Base-by-base conservation (phyloP, 2,113 vertebrate species). In the Petrocephalus zakoni region DNA sequence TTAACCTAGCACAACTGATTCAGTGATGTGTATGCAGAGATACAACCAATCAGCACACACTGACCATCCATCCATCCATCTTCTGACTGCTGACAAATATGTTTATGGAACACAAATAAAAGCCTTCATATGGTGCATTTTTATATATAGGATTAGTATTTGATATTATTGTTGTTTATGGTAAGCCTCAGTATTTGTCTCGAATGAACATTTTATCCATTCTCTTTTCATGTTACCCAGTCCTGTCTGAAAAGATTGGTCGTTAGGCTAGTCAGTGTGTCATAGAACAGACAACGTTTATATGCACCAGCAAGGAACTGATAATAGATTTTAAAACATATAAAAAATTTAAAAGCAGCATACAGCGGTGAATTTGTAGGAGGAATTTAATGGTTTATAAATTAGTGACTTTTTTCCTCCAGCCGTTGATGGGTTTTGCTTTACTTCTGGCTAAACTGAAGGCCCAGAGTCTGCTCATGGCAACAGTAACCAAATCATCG, bases 401-500 rank as follows among this genome's bases (percentile, higher is more conserved):
- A 56, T 25, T 47, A 56, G 22, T 37, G 19, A 21, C 21, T 21
- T 72, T 78, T 37, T 81, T 42, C 29, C n/a, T 42, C 22, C 51
- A 17, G 86, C 34, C 3, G 17, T 88, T 55, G 58, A 85, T 47
- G 85, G 46, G 58, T 87, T 90, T 2, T 84, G 92, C 90, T 90
- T 90, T 86, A 90, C 88, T 88, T 51, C 55, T 91, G 89, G 91
- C 93, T 92, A 91, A 94, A 89, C 88, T 88, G 88, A 92, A 92
- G 91, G 92, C 88, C 85, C 90, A 90, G 85, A 92, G 64, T 94
- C 88, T 91, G 88, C 90, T 93, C 89, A 93, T 91, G 86, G 90
- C 90, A 91, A 86, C 75, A 88, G 89, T 93, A 95, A 94, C 88
- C 89, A 91, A 92, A 93, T 93, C 91, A 89, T 58, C 90, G 86